Evolutionary conservation across 2,113 vertebrate species (phyloP).

Genomic region (Sprattus sprattus): DNA sequence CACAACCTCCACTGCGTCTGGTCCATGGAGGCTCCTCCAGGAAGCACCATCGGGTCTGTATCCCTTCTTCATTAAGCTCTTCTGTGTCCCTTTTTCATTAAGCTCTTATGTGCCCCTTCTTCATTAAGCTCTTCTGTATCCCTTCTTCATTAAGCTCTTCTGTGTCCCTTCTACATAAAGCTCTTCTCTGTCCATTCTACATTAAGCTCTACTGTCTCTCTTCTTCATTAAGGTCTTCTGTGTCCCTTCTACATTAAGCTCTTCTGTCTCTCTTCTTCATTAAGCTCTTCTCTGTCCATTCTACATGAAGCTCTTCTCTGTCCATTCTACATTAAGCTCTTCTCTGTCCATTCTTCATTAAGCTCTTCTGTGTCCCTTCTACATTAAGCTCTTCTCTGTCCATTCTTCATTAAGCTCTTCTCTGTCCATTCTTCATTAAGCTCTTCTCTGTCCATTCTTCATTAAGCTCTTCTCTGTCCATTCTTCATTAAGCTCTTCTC

Average conservation of each 20-base stretch:
- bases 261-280: conserved; percentile 44
- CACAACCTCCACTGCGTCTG: conserved; percentile 97
- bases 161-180: too few species aligned
- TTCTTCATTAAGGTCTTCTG: conserved; percentile 48
- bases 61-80: neutral
- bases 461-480: conserved; percentile 47
- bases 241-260: neutral
- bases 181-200: conserved; percentile 45
- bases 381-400: too few species aligned
- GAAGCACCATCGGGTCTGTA: conserved; percentile 90
- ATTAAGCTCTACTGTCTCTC: too few species aligned
- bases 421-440: neutral
- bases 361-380: conserved; percentile 47
- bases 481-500: conserved; percentile 47
- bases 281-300: too few species aligned
- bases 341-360: conserved; percentile 41
- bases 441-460: conserved; percentile 45
- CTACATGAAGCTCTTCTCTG: too few species aligned
- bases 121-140: conserved; percentile 49
- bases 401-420: too few species aligned
- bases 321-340: neutral
- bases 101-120: too few species aligned
- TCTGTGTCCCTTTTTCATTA: conserved; percentile 42
- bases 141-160: neutral
- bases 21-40: conserved; percentile 88